phyloP scores from a whole-genome alignment of 2,888 invertebrate genomes.

The Synergus gifuensis region DNA sequence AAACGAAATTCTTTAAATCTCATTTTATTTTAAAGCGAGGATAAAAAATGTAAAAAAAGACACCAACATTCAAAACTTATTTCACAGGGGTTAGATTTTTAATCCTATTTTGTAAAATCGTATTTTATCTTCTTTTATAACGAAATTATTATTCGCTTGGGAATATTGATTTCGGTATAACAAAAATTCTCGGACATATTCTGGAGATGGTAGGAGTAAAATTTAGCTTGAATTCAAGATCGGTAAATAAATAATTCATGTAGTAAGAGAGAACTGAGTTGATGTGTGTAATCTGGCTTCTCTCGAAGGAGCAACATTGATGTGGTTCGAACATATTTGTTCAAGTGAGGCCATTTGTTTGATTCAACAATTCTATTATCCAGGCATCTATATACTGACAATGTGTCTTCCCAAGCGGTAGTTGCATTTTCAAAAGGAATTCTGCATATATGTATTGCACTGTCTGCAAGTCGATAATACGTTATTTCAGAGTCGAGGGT shows the following conservation, averaged over 20 bases:
- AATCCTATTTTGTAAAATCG: too few species aligned
- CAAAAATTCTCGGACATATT: neutral
- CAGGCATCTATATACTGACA: neutral
- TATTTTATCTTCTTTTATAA: neutral
- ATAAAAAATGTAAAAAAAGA: neutral
- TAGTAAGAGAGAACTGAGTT: constrained; percentile 8
- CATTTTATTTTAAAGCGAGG: neutral
- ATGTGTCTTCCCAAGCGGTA: neutral
- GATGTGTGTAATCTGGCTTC: constrained; percentile 20
- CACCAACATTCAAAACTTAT: too few species aligned
- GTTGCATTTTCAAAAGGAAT: neutral
- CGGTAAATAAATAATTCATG: constrained; percentile 30
- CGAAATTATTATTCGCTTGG: neutral
- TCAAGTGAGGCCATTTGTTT: constrained; percentile 24
- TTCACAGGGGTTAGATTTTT: too few species aligned
- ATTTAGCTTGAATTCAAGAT: constrained; percentile 10
- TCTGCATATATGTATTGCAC: neutral
- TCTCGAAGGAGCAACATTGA: neutral
- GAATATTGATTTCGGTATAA: neutral
- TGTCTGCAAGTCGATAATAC: neutral
- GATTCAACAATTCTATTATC: constrained; percentile 21
- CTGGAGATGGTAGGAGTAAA: neutral
- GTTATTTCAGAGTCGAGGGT: neutral
- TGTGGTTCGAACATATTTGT: neutral
- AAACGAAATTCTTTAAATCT: neutral